Evolutionary conservation across 2,888 invertebrate genomes (phyloP), one percentile per base, ranked within the genome.

Genomic region (Zelleria hepariella): DNA sequence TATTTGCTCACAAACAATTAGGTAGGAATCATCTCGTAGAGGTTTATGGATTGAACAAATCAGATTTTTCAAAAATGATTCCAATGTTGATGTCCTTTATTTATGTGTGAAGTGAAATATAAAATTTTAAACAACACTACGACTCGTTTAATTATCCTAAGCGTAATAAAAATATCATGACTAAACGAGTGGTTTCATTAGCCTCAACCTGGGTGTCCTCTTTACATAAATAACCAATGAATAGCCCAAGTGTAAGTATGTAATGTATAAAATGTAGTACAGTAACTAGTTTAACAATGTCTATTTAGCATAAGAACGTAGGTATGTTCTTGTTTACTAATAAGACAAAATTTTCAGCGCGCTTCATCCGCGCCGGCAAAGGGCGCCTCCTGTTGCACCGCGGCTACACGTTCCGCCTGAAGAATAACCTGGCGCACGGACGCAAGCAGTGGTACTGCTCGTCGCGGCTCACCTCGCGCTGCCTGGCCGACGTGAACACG

Each of bases 381-480:
- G 87, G 87, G 6, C 79, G 87, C 2, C 75, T 89, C 63, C 75
- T 89, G 54, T 75, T 88, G 59, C 86, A 87, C 63, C 83, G 86
- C 63, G 87, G 88, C 47, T 89, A 88, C 73, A 89, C 88, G 32
- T 89, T 88, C 69, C 85, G 87, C 57, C 72, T 88, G 71, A 88
- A 89, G 75, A 89, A 88, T 68, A 86, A 87, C 65, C 68, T 87
- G 74, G 87, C 87, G n/a, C 87, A 87, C 66, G 86, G 88, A 1
- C 80, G 87, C 66, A 89, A 88, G 75, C 87, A 88, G 68, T 88
- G 87, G 88, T 87, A 88, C 69, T 88, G 88, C 68, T 88, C 88
- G 20, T 88, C 87, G 59, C 78, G 88, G 48, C 76, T 87, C 59
- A 88, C 87, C 15, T 87, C 88, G 47, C 86, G 88, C 66, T 88